Evolutionary conservation across 2,797 vertebrate genomes (phyloP), one percentile per base, ranked within the genome.

Genomic region (Coregonus ussuriensis): DNA sequence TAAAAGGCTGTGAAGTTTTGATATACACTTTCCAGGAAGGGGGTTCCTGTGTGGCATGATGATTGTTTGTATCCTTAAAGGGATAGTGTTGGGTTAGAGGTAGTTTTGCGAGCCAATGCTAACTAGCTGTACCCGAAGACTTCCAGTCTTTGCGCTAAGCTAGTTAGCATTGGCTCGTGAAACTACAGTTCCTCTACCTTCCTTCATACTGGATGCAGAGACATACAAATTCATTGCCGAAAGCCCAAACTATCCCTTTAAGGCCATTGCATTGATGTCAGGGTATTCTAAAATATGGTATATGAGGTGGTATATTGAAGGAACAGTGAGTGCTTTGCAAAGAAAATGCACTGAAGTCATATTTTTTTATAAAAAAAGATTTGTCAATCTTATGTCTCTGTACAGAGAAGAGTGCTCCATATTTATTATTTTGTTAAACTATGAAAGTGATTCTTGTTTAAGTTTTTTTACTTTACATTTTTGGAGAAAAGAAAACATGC

Each of bases 291-390:
- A 82, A n/a, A 74, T 87, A 83, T 77, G 88, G 82, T 76, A 80
- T 82, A 84, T 84, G 75, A 84, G 80, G 86, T 80, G 83, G 83
- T 89, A 81, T 79, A 84, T 78, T 84, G 88, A 91, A 91, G 92
- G 90, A 92, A 93, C 93, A 91, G 91, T 89, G 91, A 91, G 85
- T 91, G 90, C 66, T 67, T 93, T 92, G 92, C 91, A 93, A 91
- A 93, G 91, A 93, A 95, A 93, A 94, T 97, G 96, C 96, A 96
- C 96, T 96, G 95, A 97, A 95, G 91, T 94, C 92, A 88, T 95
- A 93, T 25, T 95, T 94, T 93, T 93, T 94, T 93, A 94, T 94
- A 83, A 94, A 93, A 94, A 91, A 93, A 90, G 73, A 91, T 85
- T 90, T 91, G 88, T 89, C 87, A 89, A 93, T 78, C 87, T 83